Evolutionary conservation across 2,797 vertebrate genomes (phyloP).

Genomic region (Danionella dracula): DNA sequence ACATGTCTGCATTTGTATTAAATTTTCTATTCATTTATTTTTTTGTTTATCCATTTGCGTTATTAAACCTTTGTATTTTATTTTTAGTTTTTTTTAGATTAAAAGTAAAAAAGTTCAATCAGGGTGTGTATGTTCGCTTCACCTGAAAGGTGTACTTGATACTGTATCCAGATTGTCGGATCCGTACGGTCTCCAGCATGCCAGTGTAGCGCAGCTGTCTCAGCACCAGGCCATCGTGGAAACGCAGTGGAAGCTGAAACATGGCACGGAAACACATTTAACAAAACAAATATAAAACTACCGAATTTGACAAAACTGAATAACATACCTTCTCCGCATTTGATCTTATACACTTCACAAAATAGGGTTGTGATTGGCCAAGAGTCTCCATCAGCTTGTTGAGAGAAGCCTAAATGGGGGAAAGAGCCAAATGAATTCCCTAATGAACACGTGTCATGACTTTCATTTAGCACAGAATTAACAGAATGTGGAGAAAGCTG

Average conservation of each 20-base stretch:
- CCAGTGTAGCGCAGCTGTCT: constrained; percentile 95
- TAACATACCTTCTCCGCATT: constrained; percentile 91
- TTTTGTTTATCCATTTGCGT: too few species aligned
- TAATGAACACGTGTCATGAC: too few species aligned
- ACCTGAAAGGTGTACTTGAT: constrained; percentile 95
- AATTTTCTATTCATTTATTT: too few species aligned
- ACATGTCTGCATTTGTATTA: too few species aligned
- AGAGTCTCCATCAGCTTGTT: constrained; percentile 98
- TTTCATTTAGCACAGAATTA: not conserved
- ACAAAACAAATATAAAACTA: too few species aligned
- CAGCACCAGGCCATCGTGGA: constrained; percentile 87
- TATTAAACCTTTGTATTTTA: too few species aligned
- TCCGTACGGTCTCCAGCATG: constrained; percentile 96
- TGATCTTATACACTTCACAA: constrained; percentile 98
- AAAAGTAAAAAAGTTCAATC: too few species aligned
- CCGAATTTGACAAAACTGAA: too few species aligned
- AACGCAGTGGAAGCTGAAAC: constrained; percentile 83
- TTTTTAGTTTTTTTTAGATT: too few species aligned
- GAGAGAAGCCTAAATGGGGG: constrained; percentile 78
- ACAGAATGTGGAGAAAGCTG: too few species aligned
- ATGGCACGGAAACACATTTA: not conserved
- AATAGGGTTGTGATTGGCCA: constrained; percentile 94
- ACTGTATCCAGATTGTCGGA: constrained; percentile 94
- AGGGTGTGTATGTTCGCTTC: constrained; percentile 1
- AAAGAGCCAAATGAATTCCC: not conserved